Evolutionary conservation across 2,113 vertebrate genomes (phyloP).

Genomic region (Tachuris rubrigastra): DNA sequence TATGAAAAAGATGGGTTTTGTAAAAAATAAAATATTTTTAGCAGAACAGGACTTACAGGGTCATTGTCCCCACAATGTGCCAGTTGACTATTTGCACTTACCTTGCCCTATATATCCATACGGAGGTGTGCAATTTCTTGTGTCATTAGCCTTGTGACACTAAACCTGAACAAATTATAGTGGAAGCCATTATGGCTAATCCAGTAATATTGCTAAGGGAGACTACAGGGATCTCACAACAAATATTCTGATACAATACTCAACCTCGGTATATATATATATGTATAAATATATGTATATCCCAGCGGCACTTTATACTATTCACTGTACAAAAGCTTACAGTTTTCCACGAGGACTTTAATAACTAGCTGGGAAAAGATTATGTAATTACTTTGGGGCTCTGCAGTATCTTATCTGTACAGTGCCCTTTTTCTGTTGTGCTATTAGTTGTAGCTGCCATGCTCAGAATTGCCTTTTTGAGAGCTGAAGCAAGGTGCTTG

Average conservation of each 20-base stretch:
- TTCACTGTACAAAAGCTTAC: slow-evolving; percentile 95
- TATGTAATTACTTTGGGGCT: slow-evolving; percentile 82
- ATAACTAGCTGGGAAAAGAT: slow-evolving; percentile 81
- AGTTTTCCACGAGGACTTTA: slow-evolving; percentile 82
- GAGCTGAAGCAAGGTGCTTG: slow-evolving; percentile 93
- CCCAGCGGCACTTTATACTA: slow-evolving; percentile 99
- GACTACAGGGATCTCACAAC: slow-evolving; percentile 92
- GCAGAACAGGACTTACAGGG: slow-evolving; percentile 99
- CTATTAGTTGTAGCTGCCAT: slow-evolving; percentile 89
- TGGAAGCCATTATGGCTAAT: slow-evolving; percentile 77
- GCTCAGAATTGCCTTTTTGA: slow-evolving; percentile 93
- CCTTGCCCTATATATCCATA: slow-evolving; percentile 91
- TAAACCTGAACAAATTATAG: slow-evolving; percentile 81
- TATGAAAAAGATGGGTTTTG: slow-evolving; percentile 92
- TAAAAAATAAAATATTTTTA: slow-evolving; percentile 99
- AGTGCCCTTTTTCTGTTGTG: slow-evolving; percentile 85
- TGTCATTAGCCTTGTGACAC: slow-evolving; percentile 89
- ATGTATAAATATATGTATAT: slow-evolving; percentile 89
- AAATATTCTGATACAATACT: slow-evolving; percentile 86
- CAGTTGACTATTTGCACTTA: slow-evolving; percentile 99
- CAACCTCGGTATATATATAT: slow-evolving; percentile 91
- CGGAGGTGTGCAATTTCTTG: slow-evolving; percentile 95
- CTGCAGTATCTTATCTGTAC: slow-evolving; percentile 79
- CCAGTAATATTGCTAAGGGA: slow-evolving; percentile 83
- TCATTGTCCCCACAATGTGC: slow-evolving; percentile 99